These are phyloP conservation scores for Thysanoteuthis rhombus DNA, from an alignment of 2,888 invertebrate genomes.

Conservation along the genomic window DNA sequence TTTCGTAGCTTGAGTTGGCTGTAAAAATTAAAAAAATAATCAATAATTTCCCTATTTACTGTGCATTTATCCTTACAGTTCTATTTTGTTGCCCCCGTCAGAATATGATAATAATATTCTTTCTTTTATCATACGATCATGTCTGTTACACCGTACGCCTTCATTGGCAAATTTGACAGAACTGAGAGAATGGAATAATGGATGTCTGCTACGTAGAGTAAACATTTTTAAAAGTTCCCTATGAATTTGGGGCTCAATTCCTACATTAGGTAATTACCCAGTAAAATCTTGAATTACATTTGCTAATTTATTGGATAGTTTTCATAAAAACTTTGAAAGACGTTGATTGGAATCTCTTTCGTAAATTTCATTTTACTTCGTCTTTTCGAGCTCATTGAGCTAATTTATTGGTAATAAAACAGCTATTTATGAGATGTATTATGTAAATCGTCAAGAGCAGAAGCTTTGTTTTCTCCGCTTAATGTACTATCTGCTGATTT, in stretches of 20 bases:
- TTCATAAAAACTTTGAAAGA: neutral
- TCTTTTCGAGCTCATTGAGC: neutral
- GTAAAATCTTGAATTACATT: neutral
- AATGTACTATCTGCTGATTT: neutral
- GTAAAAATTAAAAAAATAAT: neutral
- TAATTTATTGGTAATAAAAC: neutral
- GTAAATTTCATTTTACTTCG: neutral
- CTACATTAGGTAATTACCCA: neutral
- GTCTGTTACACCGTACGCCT: neutral
- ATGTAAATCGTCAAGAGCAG: neutral
- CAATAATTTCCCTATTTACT: neutral
- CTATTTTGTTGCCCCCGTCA: neutral
- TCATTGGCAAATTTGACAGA: neutral
- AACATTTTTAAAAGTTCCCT: neutral
- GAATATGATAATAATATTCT: neutral
- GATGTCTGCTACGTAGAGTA: neutral
- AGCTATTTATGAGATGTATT: neutral
- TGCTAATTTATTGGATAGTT: neutral
- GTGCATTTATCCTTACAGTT: neutral
- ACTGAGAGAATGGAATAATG: neutral
- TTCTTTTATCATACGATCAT: neutral
- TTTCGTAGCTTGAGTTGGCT: neutral
- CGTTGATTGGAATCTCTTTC: no score
- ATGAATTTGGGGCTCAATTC: neutral
- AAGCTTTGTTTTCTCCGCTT: neutral